Evolutionary conservation across 2,888 invertebrate genomes (phyloP).

Genomic region (Galerucella pusilla): DNA sequence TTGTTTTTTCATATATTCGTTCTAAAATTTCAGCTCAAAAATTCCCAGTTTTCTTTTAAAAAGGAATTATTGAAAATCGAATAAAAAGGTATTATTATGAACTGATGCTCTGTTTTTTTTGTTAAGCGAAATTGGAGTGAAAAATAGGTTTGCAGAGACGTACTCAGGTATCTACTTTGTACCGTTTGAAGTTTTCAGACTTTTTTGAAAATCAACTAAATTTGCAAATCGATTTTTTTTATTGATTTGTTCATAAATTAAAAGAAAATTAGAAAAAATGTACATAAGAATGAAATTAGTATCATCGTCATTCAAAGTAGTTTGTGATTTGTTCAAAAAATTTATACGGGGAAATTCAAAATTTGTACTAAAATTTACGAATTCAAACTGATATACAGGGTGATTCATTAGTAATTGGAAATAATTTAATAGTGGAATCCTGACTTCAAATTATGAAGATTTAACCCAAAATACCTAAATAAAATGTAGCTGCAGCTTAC

Average conservation of each 20-base stretch:
- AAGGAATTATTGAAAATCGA: too few relatives aligned
- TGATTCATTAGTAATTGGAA: too few relatives aligned
- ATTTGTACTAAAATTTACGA: neutral
- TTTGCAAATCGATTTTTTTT: neutral
- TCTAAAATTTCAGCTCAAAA: too few relatives aligned
- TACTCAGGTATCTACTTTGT: too few relatives aligned
- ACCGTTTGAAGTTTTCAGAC: too few relatives aligned
- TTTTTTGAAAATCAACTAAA: too few relatives aligned
- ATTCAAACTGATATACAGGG: neutral
- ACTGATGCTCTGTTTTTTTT: neutral
- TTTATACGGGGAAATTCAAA: neutral
- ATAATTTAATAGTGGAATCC: too few relatives aligned
- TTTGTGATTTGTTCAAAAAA: neutral
- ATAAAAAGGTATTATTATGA: neutral
- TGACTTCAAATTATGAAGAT: too few relatives aligned
- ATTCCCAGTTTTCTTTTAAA: too few relatives aligned
- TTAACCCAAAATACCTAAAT: too few relatives aligned
- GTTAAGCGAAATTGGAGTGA: neutral
- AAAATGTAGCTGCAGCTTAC: too few relatives aligned
- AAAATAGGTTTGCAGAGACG: neutral
- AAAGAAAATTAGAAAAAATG: conserved; percentile 5
- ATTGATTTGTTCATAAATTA: neutral
- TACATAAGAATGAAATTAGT: conserved; percentile 16
- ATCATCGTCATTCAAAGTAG: conserved; percentile 16
- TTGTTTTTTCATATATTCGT: too few relatives aligned